Conservation (phyloP, 2,113 vertebrate species). For the Pseudorectes ferrugineus region DNA sequence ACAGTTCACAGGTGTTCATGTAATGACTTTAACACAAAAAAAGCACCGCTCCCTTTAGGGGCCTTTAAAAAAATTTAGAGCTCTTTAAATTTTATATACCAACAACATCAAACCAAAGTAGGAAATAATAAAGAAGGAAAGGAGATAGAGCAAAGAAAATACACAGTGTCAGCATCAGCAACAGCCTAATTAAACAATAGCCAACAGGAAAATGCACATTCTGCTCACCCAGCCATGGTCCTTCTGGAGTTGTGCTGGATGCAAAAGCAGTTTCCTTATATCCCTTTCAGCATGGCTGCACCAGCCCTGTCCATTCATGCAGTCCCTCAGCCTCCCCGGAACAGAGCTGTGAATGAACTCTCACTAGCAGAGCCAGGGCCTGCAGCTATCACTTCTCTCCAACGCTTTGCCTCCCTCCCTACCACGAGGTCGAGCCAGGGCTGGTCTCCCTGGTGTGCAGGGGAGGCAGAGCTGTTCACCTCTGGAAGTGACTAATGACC, state of each 20-base stretch:
- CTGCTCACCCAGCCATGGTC: background rate
- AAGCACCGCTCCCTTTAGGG: constrained; percentile 71
- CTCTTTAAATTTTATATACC: constrained; percentile 82
- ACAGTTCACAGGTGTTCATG: constrained; percentile 75
- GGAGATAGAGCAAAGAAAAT: constrained; percentile 32
- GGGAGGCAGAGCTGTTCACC: background rate
- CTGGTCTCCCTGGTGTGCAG: background rate
- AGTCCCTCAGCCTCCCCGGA: background rate
- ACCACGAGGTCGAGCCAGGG: background rate
- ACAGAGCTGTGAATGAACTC: background rate
- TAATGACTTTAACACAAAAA: constrained; percentile 73
- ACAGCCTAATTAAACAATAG: constrained; percentile 45
- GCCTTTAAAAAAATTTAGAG: constrained; percentile 77
- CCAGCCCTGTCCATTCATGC: background rate
- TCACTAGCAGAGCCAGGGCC: background rate
- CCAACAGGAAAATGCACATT: constrained; percentile 8
- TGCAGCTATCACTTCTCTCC: background rate
- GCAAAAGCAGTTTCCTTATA: background rate
- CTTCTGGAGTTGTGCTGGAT: background rate
- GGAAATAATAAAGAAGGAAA: constrained; percentile 73
- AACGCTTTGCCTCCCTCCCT: background rate
- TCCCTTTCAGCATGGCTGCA: background rate
- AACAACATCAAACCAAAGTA: constrained; percentile 75
- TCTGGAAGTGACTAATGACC: background rate
- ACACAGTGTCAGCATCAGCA: constrained; percentile 12